Evolutionary conservation across 2,113 vertebrate genomes (phyloP).

Genomic region (Callipepla californica): DNA sequence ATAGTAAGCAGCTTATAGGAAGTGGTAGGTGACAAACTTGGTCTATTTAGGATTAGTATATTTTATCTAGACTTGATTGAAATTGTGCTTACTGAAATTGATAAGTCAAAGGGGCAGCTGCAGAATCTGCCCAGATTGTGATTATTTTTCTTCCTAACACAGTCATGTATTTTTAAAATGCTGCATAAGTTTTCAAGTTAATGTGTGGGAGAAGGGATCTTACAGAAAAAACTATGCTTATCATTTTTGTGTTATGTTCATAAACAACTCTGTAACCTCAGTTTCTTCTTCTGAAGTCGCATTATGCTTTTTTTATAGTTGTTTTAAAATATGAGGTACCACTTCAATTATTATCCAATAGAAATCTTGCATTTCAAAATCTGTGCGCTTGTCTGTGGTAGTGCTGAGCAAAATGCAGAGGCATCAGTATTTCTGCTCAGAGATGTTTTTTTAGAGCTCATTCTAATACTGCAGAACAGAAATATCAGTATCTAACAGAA

Average conservation of each 20-base stretch:
- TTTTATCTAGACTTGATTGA: slow-evolving; percentile 83
- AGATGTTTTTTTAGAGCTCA: background rate
- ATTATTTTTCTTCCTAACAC: slow-evolving; percentile 59
- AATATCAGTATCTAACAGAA: background rate
- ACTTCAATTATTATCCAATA: background rate
- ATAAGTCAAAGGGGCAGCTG: slow-evolving; percentile 78
- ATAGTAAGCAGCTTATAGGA: slow-evolving; percentile 85
- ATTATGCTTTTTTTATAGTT: background rate
- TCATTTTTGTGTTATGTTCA: background rate
- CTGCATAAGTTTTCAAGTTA: slow-evolving; percentile 36
- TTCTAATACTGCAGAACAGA: background rate
- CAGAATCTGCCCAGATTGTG: slow-evolving; percentile 68
- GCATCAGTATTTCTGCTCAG: background rate
- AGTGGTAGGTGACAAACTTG: slow-evolving; percentile 86
- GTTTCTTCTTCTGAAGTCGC: background rate
- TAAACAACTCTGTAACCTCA: background rate
- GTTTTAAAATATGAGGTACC: background rate
- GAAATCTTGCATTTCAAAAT: background rate
- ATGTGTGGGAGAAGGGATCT: background rate
- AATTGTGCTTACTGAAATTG: slow-evolving; percentile 82
- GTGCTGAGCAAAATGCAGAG: background rate
- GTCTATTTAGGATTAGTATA: slow-evolving; percentile 82
- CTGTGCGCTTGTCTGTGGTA: background rate
- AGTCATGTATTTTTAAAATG: slow-evolving; percentile 27
- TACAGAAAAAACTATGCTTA: background rate